Evolutionary conservation across 1,140 invertebrate genomes (phyloP), one percentile per base, ranked within the genome.

Genomic region (Himalopsyche phryganea): DNA sequence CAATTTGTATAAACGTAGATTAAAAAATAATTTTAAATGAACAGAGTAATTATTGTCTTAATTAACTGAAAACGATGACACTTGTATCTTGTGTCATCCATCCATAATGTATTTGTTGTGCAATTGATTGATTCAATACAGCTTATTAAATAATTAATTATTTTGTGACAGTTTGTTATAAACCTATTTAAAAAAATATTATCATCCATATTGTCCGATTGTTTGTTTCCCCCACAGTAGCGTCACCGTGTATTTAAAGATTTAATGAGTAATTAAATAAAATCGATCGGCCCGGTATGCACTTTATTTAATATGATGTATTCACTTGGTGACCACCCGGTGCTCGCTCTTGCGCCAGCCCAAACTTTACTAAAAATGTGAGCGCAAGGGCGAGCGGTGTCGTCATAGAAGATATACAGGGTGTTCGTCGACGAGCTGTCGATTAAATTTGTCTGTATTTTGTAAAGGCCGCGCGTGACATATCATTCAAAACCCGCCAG

Each of bases 401-500:
- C 23, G 23, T 28, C 23, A 28, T 28, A 28, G 9, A 28, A 28
- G 3, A 28, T n/a, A 28, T 28, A 9, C 23, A 28, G 23, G 9
- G 23, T 28, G 23, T 28, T 28, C 23, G 4, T 28, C 9, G 9
- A 5, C 23, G 23, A 28, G 23, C 23, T 5, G 23, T 28, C 9
- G 23, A 28, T 28, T 28, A 28, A 28, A 28, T 28, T 28, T 28
- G 4, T 5, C 9, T 28, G 3, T 5, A 5, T 5, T 28, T 9
- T 28, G 40, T 47, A 47, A 28, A 32, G 35, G 20, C 9, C 23
- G 23, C 9, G 23, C 61, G 61, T 58, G 61, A 63, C 61, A 63
- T 63, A 63, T 63, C 23, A 28, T 28, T 28, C 61, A 63, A 49
- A n/a, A 58, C 61, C 61, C 55, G 61, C 61, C 60, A 63, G 50